Evolutionary conservation across 1,140 invertebrate genomes (phyloP).

Genomic region (Colletes gigas): DNA sequence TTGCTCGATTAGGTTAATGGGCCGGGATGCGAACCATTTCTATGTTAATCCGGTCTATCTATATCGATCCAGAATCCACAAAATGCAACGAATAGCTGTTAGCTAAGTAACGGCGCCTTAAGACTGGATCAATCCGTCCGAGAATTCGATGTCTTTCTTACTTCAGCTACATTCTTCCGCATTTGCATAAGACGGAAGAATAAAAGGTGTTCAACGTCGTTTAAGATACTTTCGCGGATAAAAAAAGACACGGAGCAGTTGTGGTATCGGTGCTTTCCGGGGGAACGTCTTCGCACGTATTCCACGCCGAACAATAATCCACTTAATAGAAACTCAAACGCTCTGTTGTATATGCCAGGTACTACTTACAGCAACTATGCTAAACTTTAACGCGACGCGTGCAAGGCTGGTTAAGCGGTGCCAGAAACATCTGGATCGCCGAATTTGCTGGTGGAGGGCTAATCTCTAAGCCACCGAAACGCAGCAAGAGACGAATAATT

Average conservation of each 20-base stretch:
- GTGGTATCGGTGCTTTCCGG: no score
- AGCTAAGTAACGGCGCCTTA: slow-evolving; percentile 29
- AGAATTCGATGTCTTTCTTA: not conserved
- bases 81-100: slow-evolving; percentile 26
- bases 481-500: no score
- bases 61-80: slow-evolving; percentile 45
- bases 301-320: no score
- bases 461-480: not conserved
- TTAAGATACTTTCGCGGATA: no score
- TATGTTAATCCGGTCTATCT: slow-evolving; percentile 59
- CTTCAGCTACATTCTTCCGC: not conserved
- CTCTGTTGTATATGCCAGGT: no score
- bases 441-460: not conserved
- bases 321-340: no score
- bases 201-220: not conserved
- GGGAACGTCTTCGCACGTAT: no score
- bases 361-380: no score
- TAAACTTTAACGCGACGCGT: no score
- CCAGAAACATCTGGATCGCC: not conserved
- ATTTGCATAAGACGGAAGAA: not conserved
- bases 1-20: slow-evolving; percentile 60
- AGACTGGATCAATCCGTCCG: not conserved
- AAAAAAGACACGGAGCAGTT: no score
- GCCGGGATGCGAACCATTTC: slow-evolving; percentile 52
- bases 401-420: no score